Conservation (phyloP, 2,113 vertebrate genomes). For the Corythornis cristatus region DNA sequence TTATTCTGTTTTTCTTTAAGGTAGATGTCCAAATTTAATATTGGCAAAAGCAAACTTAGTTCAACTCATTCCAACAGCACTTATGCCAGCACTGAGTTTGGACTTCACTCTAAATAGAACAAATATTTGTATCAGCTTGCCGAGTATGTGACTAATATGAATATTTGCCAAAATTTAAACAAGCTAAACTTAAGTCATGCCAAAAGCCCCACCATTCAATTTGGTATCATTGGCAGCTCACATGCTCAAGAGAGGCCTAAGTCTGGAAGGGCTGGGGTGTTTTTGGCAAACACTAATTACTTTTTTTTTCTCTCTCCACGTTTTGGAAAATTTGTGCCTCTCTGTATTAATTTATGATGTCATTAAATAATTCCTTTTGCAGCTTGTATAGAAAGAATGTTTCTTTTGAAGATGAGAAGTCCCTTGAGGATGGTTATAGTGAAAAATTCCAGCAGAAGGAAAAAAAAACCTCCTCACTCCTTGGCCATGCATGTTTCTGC, state of each 20-base stretch:
- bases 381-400: conserved; percentile 64
- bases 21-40: conserved; percentile 38
- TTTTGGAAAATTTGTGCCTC: conserved; percentile 69
- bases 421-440: conserved; percentile 28
- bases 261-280: conserved; percentile 46
- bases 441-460: conserved; percentile 39
- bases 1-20: conserved; percentile 58
- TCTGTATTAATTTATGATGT: conserved; percentile 69
- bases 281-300: conserved; percentile 36
- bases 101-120: conserved; percentile 56
- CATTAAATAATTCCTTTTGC: conserved; percentile 74
- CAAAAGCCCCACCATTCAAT: conserved; percentile 49
- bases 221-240: conserved; percentile 57
- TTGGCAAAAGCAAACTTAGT: neutral
- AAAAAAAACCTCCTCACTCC: neutral
- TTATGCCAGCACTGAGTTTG: conserved; percentile 45
- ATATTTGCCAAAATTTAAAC: conserved; percentile 59
- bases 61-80: neutral
- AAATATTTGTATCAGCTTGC: conserved; percentile 68
- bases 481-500: conserved; percentile 21
- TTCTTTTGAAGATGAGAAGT: conserved; percentile 69
- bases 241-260: conserved; percentile 41
- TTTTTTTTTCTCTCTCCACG: neutral
- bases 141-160: conserved; percentile 54
- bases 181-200: conserved; percentile 52